Evolutionary conservation across 2,113 vertebrate species (phyloP).

Genomic region (Diglossa brunneiventris): DNA sequence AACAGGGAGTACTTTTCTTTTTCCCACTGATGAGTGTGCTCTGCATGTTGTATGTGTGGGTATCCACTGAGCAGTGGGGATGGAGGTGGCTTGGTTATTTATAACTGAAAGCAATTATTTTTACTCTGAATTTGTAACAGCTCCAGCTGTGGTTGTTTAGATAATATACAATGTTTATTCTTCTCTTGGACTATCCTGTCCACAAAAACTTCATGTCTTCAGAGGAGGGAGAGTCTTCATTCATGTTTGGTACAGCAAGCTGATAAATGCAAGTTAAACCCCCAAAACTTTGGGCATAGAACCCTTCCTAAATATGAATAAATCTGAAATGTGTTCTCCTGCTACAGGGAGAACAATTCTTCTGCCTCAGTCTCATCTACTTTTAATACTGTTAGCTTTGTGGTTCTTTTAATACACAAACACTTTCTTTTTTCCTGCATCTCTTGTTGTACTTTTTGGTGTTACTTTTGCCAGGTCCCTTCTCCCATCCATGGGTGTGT

Average conservation of each 20-base stretch:
- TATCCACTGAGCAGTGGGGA: rapidly evolving
- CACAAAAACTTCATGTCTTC: not conserved
- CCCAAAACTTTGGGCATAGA: not conserved
- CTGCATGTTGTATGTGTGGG: not conserved
- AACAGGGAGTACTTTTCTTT: not conserved
- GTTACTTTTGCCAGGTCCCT: not conserved
- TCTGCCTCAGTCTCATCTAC: not conserved
- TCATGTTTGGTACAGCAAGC: not conserved
- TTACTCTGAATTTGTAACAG: not conserved
- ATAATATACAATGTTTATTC: not conserved
- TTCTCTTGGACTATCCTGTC: not conserved
- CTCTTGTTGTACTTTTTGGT: not conserved
- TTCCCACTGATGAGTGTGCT: not conserved
- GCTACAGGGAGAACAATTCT: not conserved
- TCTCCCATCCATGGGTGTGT: rapidly evolving
- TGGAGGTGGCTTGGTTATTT: not conserved
- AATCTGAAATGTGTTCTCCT: not conserved
- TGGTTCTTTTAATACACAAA: not conserved
- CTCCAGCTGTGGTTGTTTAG: not conserved
- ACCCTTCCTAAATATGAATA: not conserved
- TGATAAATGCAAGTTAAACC: not conserved
- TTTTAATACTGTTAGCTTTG: not conserved
- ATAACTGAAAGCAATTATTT: not conserved
- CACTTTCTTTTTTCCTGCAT: not conserved
- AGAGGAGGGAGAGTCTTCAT: not conserved